Evolutionary conservation across 2,797 vertebrate genomes (phyloP).

Genomic region (Phoeniculus purpureus): DNA sequence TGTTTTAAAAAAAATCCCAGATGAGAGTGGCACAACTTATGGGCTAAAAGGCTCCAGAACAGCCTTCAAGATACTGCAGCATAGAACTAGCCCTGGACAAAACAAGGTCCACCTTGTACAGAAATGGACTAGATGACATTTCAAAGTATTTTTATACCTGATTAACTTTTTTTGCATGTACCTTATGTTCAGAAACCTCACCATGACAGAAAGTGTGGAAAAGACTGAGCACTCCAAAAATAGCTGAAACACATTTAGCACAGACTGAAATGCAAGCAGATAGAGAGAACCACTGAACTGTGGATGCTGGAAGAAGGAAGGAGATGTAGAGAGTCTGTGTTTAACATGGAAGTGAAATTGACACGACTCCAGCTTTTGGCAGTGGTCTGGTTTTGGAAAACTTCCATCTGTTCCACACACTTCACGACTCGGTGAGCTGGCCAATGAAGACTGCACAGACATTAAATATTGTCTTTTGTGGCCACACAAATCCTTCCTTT

Average conservation of each 20-base stretch:
- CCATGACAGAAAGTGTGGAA: not conserved
- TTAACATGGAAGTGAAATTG: no score
- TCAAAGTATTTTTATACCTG: not conserved
- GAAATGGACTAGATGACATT: not conserved
- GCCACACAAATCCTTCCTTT: fast-evolving
- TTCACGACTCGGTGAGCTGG: not conserved
- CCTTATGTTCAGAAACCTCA: not conserved
- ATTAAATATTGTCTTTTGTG: not conserved
- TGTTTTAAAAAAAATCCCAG: not conserved
- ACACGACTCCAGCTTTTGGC: no score
- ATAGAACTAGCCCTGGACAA: not conserved
- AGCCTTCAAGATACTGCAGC: not conserved
- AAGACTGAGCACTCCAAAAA: not conserved
- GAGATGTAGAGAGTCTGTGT: no score
- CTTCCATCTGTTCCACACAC: no score
- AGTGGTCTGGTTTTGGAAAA: no score
- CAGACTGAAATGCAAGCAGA: not conserved
- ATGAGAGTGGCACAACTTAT: not conserved
- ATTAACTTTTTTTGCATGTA: not conserved
- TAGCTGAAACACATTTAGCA: not conserved
- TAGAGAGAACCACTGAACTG: no score
- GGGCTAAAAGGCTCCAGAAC: not conserved
- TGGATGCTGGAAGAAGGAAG: no score
- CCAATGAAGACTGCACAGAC: not conserved
- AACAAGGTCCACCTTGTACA: not conserved